Percentiles rank a stretch among this genome's conserved stretches.
Conservation (phyloP, 2,888 invertebrate species). For the Perizoma flavofasciatum region DNA sequence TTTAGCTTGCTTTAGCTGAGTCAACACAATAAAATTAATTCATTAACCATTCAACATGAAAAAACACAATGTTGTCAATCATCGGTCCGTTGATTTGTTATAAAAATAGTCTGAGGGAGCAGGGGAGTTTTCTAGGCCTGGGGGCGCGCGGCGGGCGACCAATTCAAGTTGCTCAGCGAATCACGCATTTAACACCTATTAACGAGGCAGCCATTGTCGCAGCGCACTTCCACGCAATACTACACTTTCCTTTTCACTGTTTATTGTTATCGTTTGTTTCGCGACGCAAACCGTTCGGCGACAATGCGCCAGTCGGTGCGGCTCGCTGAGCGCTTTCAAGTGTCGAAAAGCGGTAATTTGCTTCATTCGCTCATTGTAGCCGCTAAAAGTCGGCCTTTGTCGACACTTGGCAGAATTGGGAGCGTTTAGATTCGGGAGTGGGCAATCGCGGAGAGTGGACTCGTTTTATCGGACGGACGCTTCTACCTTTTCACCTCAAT, state of each 20-base stretch:
- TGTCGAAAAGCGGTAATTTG: conserved; percentile 80
- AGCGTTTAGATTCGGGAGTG: conserved; percentile 79
- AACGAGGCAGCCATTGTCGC: conserved; percentile 64
- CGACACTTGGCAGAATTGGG: conserved; percentile 79
- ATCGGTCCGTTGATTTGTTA: conserved; percentile 73
- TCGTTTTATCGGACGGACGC: conserved; percentile 52
- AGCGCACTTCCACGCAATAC: conserved; percentile 71
- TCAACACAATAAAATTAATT: conserved; percentile 46
- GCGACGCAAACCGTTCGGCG: conserved; percentile 75
- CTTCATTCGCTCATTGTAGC: conserved; percentile 79
- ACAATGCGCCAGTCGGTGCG: conserved; percentile 74
- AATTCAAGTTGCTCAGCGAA: conserved; percentile 71
- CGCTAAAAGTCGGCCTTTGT: conserved; percentile 81
- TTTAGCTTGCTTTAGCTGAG: not conserved
- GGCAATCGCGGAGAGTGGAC: conserved; percentile 76
- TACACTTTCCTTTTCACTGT: conserved; percentile 82
- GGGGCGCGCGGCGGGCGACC: conserved; percentile 44
- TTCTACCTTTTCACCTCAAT: too few relatives aligned
- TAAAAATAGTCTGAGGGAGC: conserved; percentile 61
- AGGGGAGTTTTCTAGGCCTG: conserved; percentile 21
- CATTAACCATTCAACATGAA: conserved; percentile 55
- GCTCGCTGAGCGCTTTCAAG: conserved; percentile 77
- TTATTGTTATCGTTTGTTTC: conserved; percentile 83
- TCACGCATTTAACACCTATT: conserved; percentile 79
- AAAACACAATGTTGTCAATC: conserved; percentile 72